Percentiles rank a stretch among this genome's conserved stretches.
These are phyloP conservation scores for Nothobranchius furzeri DNA, from an alignment of 2,113 vertebrate species.

Conservation along the genomic window DNA sequence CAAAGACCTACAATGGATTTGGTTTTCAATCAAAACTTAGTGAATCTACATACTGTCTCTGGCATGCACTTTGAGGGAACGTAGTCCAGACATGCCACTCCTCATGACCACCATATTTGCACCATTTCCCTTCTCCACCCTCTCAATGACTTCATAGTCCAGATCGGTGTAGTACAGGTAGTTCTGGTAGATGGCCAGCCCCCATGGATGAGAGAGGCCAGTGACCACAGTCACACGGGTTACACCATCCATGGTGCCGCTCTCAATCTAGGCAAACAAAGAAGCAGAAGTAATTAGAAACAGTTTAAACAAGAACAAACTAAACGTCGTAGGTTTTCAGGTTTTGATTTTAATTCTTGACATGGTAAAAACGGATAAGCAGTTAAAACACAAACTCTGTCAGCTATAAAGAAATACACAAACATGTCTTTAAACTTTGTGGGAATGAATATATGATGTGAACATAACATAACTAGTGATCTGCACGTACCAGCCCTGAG, in stretches of 20 bases:
- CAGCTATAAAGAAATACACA: background rate
- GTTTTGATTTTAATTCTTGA: too few relatives aligned
- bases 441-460: background rate
- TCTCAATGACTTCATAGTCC: conserved; percentile 79
- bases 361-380: too few relatives aligned
- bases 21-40: background rate
- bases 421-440: background rate
- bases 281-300: background rate
- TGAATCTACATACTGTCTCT: conserved; percentile 70
- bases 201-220: conserved; percentile 74
- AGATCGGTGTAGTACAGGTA: conserved; percentile 78
- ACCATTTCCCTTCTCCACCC: conserved; percentile 73
- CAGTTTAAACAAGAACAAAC: background rate
- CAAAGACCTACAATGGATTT: background rate
- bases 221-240: conserved; percentile 63
- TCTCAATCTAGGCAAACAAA: conserved; percentile 67
- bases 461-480: background rate
- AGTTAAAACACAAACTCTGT: too few relatives aligned
- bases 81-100: conserved; percentile 68
- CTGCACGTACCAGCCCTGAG: conserved; percentile 68
- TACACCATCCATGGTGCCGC: conserved; percentile 75
- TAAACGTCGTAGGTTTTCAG: background rate
- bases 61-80: conserved; percentile 73
- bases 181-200: conserved; percentile 68
- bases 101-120: conserved; percentile 77